phyloP scores from a whole-genome alignment of 2,888 invertebrate genomes.

The Plemyria rubiginata region DNA sequence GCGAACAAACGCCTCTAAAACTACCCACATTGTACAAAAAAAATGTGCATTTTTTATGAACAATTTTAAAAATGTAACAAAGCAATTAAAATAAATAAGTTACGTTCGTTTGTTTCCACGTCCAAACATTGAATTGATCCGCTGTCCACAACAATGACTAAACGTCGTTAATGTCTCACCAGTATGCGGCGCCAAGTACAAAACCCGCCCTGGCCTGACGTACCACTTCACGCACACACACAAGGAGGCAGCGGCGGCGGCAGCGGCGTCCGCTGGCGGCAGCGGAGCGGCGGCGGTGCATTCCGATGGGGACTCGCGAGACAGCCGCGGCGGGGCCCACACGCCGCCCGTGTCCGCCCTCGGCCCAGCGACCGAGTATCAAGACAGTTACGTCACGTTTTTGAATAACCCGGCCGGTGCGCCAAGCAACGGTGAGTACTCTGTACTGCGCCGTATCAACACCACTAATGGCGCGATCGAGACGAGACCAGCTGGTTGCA shows the following conservation, averaged over 20 bases:
- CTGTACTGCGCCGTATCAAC: conserved; percentile 29
- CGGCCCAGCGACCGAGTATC: conserved; percentile 82
- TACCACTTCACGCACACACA: conserved; percentile 98
- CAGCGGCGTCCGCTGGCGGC: conserved; percentile 47
- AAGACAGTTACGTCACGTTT: conserved; percentile 88
- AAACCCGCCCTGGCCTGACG: conserved; percentile 97
- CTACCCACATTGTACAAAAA: no score
- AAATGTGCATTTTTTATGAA: no score
- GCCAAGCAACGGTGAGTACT: conserved; percentile 36
- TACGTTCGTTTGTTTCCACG: conserved; percentile 19
- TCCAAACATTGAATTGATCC: conserved; percentile 4
- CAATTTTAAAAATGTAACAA: background rate
- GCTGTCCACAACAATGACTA: background rate
- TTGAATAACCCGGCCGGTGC: conserved; percentile 84
- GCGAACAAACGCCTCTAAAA: conserved; percentile 10
- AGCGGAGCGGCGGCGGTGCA: conserved; percentile 51
- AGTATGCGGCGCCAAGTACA: conserved; percentile 98
- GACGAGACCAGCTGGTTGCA: background rate
- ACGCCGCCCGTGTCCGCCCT: conserved; percentile 63
- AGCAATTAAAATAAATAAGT: background rate
- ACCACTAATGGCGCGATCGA: conserved; percentile 9
- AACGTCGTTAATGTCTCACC: conserved; percentile 50
- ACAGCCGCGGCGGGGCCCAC: conserved; percentile 90
- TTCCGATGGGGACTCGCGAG: conserved; percentile 68
- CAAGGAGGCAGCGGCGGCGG: conserved; percentile 81